These are phyloP conservation scores for Hippoglossus hippoglossus DNA, from an alignment of 2,797 vertebrate species.

Conservation along the genomic window DNA sequence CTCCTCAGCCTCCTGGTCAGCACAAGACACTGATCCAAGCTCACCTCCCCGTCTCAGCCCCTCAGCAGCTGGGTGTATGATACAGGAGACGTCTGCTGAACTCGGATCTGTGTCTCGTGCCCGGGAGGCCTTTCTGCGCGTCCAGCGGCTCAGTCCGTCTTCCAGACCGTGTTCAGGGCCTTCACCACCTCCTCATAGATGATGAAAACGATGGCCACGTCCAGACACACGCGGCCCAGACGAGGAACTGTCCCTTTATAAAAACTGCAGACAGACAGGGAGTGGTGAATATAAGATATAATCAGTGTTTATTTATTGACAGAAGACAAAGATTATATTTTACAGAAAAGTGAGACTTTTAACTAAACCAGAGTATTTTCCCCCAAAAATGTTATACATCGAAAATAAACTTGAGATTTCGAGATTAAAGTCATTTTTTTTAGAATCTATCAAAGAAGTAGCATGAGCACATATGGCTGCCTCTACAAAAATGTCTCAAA, in stretches of 20 bases:
- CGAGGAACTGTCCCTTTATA: conserved; percentile 96
- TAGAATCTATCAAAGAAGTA: no score
- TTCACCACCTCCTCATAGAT: conserved; percentile 98
- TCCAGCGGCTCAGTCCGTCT: conserved; percentile 82
- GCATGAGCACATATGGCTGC: no score
- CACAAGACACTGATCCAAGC: conserved; percentile 51
- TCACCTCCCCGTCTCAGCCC: conserved; percentile 9
- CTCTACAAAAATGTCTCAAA: no score
- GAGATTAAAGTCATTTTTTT: no score
- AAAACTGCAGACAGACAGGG: conserved; percentile 82
- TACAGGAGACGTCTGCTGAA: conserved; percentile 13
- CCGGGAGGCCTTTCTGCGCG: neutral
- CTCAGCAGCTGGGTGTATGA: conserved; percentile 1
- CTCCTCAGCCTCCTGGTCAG: conserved; percentile 27
- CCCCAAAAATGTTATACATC: no score
- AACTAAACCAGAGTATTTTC: no score
- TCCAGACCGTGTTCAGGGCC: conserved; percentile 93
- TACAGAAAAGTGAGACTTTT: no score
- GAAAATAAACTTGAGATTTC: no score
- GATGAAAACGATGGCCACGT: conserved; percentile 95
- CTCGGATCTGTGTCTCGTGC: conserved; percentile 39
- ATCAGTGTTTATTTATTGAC: no score
- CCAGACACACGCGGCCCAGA: conserved; percentile 92
- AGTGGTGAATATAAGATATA: neutral
- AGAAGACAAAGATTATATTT: no score